Percentiles rank a stretch among this genome's conserved stretches.
Conservation (phyloP, 1,140 invertebrate genomes). For the Rhagoletis zephyria region DNA sequence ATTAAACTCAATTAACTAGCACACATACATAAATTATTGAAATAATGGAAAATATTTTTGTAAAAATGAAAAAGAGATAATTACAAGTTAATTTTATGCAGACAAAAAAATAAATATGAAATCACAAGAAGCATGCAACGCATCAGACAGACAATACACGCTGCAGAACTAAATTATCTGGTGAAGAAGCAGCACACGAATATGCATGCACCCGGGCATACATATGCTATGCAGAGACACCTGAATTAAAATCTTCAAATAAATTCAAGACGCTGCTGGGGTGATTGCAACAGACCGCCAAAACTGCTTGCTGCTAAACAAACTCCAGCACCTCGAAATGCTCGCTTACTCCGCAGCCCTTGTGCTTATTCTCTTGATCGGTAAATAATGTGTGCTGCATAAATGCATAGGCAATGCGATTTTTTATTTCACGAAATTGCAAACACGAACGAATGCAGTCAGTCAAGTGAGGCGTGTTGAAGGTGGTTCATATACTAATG, state of each 20-base stretch:
- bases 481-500: constrained; percentile 2
- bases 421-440: constrained; percentile 1
- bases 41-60: constrained; percentile 27
- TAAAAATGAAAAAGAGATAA: constrained; percentile 26
- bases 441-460: constrained; percentile 39
- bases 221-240: neutral
- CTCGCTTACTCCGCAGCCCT: neutral
- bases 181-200: neutral
- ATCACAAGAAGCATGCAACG: constrained; percentile 35
- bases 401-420: constrained; percentile 11
- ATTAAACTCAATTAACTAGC: constrained; percentile 26
- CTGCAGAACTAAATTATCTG: constrained; percentile 20
- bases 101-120: constrained; percentile 11
- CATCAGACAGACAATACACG: constrained; percentile 1
- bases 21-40: neutral
- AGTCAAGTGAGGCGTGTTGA: constrained; percentile 34
- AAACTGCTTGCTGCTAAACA: constrained; percentile 7
- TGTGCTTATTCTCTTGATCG: neutral
- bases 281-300: constrained; percentile 21
- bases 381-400: neutral
- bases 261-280: neutral
- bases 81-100: constrained; percentile 21
- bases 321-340: neutral
- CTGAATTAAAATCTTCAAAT: constrained; percentile 33
- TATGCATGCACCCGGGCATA: neutral